phyloP scores from a whole-genome alignment of 2,888 invertebrate species.

The Brachynemurus nebulosus region DNA sequence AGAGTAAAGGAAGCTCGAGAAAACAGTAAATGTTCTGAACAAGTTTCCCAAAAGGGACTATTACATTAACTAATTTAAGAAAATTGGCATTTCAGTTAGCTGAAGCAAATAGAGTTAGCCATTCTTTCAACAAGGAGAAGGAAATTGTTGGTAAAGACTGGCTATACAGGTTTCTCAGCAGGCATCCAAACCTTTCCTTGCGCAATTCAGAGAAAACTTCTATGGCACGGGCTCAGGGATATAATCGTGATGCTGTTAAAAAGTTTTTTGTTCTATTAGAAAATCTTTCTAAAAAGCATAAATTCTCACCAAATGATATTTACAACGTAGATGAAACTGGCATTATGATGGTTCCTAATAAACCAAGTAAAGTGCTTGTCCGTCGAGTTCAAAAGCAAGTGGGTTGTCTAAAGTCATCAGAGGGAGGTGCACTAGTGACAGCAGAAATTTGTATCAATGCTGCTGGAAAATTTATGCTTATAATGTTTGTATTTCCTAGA shows the following conservation, averaged over 20 bases:
- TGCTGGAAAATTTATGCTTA: no score
- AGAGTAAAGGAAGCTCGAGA: slow-evolving; percentile 8
- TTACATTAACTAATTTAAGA: slow-evolving; percentile 20
- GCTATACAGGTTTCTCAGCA: slow-evolving; percentile 20
- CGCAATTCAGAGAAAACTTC: slow-evolving; percentile 22
- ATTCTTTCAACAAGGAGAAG: slow-evolving; percentile 18
- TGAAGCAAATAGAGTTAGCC: slow-evolving; percentile 17
- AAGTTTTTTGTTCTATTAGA: slow-evolving; percentile 22
- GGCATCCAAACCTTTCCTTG: slow-evolving; percentile 20
- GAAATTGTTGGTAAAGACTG: slow-evolving; percentile 21
- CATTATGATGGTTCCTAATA: no score
- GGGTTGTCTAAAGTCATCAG: no score
- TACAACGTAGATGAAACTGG: background rate
- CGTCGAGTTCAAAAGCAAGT: no score
- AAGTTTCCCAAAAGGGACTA: no score
- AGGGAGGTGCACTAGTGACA: no score
- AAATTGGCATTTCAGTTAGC: slow-evolving; percentile 19
- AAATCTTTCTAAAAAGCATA: slow-evolving; percentile 17
- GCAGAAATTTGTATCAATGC: no score
- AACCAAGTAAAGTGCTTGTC: no score
- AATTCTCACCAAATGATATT: slow-evolving; percentile 13
- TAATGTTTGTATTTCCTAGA: no score
- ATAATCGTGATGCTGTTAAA: no score
- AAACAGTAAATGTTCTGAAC: slow-evolving; percentile 16
- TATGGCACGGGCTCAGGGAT: no score